A percentile compares a stretch with the other conserved stretches of the same genome.
These are phyloP conservation scores for Microchrysa polita DNA, from an alignment of 2,888 invertebrate genomes.

Conservation along the genomic window DNA sequence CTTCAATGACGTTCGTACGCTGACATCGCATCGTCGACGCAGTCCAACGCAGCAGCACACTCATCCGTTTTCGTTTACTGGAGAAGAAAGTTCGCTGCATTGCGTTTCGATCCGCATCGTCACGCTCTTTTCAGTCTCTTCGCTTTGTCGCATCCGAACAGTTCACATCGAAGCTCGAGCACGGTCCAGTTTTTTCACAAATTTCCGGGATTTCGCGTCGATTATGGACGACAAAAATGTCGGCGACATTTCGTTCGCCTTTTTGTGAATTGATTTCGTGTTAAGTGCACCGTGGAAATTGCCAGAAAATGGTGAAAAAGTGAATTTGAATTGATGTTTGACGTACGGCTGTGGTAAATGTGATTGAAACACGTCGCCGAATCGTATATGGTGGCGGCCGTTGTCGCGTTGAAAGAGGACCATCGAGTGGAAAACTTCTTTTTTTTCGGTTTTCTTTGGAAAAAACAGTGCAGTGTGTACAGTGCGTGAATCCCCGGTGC, in stretches of 20 bases:
- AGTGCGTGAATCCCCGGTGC: neutral
- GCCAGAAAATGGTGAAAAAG: slow-evolving; percentile 30
- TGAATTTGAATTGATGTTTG: slow-evolving; percentile 5
- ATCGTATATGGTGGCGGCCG: neutral
- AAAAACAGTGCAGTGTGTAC: neutral
- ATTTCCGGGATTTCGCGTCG: slow-evolving; percentile 8
- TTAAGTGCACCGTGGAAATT: slow-evolving; percentile 14
- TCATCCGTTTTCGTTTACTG: slow-evolving; percentile 23
- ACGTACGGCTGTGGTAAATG: slow-evolving; percentile 13
- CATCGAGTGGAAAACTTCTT: no score
- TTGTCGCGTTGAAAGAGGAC: no score
- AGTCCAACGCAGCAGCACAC: neutral
- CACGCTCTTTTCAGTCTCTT: slow-evolving; percentile 38
- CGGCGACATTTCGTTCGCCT: neutral
- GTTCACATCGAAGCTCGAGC: neutral
- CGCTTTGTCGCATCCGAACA: slow-evolving; percentile 29
- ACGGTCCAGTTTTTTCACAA: no score
- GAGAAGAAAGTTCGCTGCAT: slow-evolving; percentile 6
- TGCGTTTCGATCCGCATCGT: no score
- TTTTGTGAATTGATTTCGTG: neutral
- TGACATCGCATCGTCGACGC: neutral
- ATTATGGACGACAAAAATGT: slow-evolving; percentile 11
- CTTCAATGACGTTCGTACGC: no score
- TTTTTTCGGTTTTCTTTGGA: neutral
- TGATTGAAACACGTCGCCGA: slow-evolving; percentile 32